Base-by-base conservation (phyloP, 1,140 invertebrate genomes). In the Adelges cooleyi region DNA sequence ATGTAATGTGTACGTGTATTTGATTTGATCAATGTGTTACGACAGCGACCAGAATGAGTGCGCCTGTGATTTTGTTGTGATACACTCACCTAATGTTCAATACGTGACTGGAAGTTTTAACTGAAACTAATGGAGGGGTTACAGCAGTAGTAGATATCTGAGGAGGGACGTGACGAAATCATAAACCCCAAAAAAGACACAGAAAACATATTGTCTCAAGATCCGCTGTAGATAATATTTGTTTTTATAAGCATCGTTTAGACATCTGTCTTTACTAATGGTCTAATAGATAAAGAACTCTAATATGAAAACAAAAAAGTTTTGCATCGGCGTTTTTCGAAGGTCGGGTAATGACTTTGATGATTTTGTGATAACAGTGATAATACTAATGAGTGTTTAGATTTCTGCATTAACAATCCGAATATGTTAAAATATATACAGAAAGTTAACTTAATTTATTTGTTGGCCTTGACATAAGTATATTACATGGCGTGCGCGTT, bases 41-140 rank as follows among this genome's bases (percentile, higher is more conserved):
- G 17, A 56, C 53, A 17, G 15, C 8, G 18, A 9, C 8, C 38
- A 10, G 20, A 42, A 46, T 29, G 54, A 62, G 46, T 18, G 40
- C 40, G 36, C 27, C 9, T 44, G n/a, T 27, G 42, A 46, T 62
- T 29, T 62, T 18, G 23, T 48, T 62, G n/a, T 48, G 40, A 48
- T 48, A 62, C 18, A 22, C 22, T 46, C 56, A n/a, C 56, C 17
- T 33, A 29, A 62, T 62, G 40, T 62, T 33, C 6, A 13, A 29
- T 29, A 46, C 56, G 56, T 62, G 56, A 62, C 56, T 62, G 15
- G 25, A 62, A 44, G 22, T 62, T 62, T 27, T 13, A 46, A 48
- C 38, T 46, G 40, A 23, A 46, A 59, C 42, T 33, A 42, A 44
- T 44, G 40, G 36, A 13, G 36, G 38, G 38, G 54, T n/a, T 42